phyloP scores from a whole-genome alignment of 2,113 vertebrate species.

The Myocastor coypus region DNA sequence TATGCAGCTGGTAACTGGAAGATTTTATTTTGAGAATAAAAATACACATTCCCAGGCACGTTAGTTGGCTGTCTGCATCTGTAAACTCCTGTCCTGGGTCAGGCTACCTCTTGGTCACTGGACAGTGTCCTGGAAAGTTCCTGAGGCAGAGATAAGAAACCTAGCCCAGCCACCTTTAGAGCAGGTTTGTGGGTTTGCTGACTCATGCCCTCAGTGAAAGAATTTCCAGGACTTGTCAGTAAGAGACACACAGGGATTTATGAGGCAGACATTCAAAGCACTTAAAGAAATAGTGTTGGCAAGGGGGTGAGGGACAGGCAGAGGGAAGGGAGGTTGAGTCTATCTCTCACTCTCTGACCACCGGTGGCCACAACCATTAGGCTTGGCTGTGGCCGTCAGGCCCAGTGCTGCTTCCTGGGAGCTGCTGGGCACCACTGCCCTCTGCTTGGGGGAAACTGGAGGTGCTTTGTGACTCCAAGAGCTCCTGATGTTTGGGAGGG shows the following conservation, averaged over 20 bases:
- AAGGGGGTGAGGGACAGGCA: background rate
- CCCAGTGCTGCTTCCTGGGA: background rate
- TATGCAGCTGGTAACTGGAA: background rate
- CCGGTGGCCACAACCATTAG: background rate
- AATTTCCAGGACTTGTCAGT: background rate
- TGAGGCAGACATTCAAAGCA: background rate
- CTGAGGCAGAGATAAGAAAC: background rate
- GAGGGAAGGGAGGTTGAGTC: background rate
- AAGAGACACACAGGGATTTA: background rate
- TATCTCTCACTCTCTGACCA: background rate
- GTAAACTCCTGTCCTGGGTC: background rate
- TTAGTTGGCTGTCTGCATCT: background rate
- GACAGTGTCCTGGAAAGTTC: background rate
- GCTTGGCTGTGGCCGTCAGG: accelerated
- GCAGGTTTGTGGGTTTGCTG: background rate
- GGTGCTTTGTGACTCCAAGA: background rate
- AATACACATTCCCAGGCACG: background rate
- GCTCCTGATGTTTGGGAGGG: background rate
- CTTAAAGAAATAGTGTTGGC: background rate
- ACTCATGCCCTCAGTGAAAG: background rate
- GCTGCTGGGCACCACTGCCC: too few species aligned
- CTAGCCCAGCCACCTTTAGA: background rate
- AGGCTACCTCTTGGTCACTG: background rate
- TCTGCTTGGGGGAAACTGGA: background rate
- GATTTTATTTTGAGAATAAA: background rate